Percentiles rank a stretch among this genome's conserved stretches.
Evolutionary conservation across 2,797 vertebrate genomes (phyloP).

Genomic region (Malurus splendens): DNA sequence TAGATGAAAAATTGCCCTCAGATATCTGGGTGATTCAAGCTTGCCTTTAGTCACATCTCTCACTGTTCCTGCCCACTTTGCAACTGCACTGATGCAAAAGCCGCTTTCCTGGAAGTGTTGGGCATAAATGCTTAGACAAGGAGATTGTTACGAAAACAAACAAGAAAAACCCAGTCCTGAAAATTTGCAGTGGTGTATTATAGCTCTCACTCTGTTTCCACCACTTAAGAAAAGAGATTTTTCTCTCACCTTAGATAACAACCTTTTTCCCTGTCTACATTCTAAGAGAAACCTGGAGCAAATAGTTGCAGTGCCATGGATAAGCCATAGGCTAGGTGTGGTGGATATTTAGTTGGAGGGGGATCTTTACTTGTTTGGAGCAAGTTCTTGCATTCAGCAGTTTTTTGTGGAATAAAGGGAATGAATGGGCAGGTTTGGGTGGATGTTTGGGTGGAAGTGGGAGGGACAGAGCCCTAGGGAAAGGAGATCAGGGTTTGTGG

Average conservation of each 20-base stretch:
- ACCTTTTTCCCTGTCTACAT: background rate
- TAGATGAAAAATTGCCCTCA: background rate
- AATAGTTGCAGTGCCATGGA: background rate
- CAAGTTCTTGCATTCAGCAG: background rate
- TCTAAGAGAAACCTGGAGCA: background rate
- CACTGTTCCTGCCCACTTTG: background rate
- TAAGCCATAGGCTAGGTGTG: background rate
- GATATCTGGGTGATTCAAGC: background rate
- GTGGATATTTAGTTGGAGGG: background rate
- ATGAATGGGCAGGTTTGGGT: background rate
- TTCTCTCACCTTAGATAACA: background rate
- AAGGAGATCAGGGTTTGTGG: background rate
- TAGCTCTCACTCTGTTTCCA: background rate
- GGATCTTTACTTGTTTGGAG: background rate
- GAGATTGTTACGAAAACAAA: background rate
- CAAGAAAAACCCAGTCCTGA: background rate
- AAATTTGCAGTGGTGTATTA: background rate
- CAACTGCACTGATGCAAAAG: background rate
- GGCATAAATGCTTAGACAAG: background rate
- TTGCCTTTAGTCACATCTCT: background rate
- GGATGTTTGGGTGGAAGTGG: background rate
- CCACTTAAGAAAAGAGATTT: background rate
- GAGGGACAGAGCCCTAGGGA: background rate
- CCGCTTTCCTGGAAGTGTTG: rapidly evolving
- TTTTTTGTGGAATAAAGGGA: background rate